A percentile compares a stretch with the other conserved stretches of the same genome.
These are phyloP conservation scores for Dasypus novemcinctus DNA, from an alignment of 2,113 vertebrate species.

Conservation along the genomic window DNA sequence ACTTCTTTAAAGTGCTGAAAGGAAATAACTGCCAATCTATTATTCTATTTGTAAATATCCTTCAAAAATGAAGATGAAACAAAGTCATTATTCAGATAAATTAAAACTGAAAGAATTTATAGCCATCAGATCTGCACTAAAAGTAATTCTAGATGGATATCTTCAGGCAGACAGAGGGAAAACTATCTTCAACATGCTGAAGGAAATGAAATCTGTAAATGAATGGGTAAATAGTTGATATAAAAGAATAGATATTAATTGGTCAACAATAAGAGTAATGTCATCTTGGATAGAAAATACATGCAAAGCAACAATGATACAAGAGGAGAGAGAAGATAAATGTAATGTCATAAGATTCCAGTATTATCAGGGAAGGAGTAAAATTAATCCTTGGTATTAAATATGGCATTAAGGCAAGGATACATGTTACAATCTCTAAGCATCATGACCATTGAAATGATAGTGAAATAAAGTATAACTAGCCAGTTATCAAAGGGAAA, in stretches of 20 bases:
- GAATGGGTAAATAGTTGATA: not conserved
- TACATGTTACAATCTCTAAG: not conserved
- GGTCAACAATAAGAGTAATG: not conserved
- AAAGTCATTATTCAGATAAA: not conserved
- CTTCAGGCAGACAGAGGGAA: not conserved
- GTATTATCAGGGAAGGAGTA: not conserved
- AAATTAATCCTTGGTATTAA: not conserved
- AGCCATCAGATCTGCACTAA: not conserved
- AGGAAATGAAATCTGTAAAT: not conserved
- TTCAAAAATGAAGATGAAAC: conserved; percentile 12
- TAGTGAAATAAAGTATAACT: not conserved
- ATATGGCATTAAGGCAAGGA: not conserved
- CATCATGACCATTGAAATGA: not conserved
- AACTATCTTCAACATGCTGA: not conserved
- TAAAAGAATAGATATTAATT: not conserved
- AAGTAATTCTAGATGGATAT: not conserved
- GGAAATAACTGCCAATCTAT: not conserved
- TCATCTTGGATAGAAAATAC: not conserved
- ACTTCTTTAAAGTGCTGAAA: not conserved
- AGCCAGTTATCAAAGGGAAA: not conserved
- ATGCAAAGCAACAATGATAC: not conserved
- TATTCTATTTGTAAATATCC: not conserved
- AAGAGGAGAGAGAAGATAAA: not conserved
- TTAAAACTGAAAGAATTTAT: not conserved
- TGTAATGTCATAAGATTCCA: not conserved